A percentile compares a stretch with the other conserved stretches of the same genome.
Conservation (phyloP, 1,140 invertebrate species). For the Physella acuta region DNA sequence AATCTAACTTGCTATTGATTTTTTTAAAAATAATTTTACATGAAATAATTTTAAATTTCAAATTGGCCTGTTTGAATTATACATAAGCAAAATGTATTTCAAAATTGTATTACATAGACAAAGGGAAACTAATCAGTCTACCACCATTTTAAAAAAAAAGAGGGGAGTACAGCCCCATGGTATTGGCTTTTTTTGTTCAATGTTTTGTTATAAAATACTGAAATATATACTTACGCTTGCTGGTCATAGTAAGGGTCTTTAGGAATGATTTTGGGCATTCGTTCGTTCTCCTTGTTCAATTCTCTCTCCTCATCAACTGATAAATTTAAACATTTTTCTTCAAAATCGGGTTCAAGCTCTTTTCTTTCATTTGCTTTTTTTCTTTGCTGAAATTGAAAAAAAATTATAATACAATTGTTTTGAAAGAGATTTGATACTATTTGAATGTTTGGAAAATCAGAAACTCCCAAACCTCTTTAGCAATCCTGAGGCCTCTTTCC, state of each 20-base stretch:
- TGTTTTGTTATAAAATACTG: too few relatives aligned
- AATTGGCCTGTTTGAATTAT: too few relatives aligned
- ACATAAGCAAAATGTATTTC: too few relatives aligned
- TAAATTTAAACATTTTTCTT: slow-evolving; percentile 93
- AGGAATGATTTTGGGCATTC: slow-evolving; percentile 57
- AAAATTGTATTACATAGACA: too few relatives aligned
- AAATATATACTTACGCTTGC: slow-evolving; percentile 24
- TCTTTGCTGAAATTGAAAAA: slow-evolving; percentile 66
- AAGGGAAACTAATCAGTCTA: too few relatives aligned
- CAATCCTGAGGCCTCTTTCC: slow-evolving; percentile 85
- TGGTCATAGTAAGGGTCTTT: slow-evolving; percentile 52
- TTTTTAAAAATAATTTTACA: too few relatives aligned
- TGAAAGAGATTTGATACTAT: background rate
- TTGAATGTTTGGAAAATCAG: background rate
- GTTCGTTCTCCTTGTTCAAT: slow-evolving; percentile 84
- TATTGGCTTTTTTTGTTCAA: too few relatives aligned
- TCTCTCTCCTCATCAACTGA: slow-evolving; percentile 72
- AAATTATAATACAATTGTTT: background rate
- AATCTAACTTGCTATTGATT: too few relatives aligned
- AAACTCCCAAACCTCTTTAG: slow-evolving; percentile 96
- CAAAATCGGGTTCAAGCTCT: slow-evolving; percentile 93
- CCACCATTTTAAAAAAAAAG: too few relatives aligned
- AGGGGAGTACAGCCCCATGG: too few relatives aligned
- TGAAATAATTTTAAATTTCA: too few relatives aligned
- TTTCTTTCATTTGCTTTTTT: slow-evolving; percentile 88